A percentile compares a stretch with the other conserved stretches of the same genome.
Evolutionary conservation across 2,113 vertebrate species (phyloP).

Genomic region (Petrocephalus zakoni): DNA sequence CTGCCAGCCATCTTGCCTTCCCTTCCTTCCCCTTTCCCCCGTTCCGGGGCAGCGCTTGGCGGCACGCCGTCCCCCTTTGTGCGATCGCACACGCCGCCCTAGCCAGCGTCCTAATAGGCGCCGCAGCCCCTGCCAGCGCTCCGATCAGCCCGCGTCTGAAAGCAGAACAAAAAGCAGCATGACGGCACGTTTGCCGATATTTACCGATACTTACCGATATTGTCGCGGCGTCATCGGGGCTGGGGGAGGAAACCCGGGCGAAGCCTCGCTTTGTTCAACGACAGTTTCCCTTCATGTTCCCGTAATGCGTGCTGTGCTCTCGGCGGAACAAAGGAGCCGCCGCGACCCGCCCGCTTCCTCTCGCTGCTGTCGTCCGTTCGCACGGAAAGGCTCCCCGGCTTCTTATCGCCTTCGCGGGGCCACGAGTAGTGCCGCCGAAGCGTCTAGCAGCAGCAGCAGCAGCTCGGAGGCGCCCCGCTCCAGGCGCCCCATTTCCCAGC

Average conservation of each 20-base stretch:
- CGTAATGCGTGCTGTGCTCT: not conserved
- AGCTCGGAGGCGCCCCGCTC: not conserved
- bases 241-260: not conserved
- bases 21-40: not conserved
- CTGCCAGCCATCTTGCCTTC: conserved; percentile 13
- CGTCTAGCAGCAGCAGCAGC: not conserved
- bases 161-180: not conserved
- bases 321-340: conserved; percentile 9
- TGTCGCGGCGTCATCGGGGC: conserved; percentile 20
- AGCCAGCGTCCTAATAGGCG: not conserved
- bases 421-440: not conserved
- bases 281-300: conserved; percentile 9
- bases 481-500: not conserved
- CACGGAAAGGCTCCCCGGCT: not conserved
- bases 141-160: not conserved
- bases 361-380: not conserved
- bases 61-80: too few relatives aligned
- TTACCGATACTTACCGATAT: conserved; percentile 12
- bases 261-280: not conserved
- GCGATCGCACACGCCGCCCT: not conserved
- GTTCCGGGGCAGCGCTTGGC: not conserved
- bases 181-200: not conserved
- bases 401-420: not conserved
- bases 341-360: not conserved
- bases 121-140: not conserved